Conservation (phyloP, 2,113 vertebrate species). For the Orycteropus afer region DNA sequence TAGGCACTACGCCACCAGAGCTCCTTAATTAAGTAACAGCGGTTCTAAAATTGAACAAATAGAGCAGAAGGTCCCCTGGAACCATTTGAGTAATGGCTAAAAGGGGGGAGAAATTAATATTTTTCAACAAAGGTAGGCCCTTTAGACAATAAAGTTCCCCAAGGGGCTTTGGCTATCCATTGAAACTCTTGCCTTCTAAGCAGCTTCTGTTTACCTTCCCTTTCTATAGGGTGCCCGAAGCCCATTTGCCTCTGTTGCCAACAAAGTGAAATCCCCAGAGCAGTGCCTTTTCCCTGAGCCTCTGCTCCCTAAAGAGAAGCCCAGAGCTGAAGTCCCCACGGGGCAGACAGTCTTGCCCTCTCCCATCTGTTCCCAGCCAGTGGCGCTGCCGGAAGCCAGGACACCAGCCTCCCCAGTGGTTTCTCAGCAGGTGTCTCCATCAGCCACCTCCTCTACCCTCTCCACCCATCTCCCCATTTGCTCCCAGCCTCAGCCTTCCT, state of each 20-base stretch:
- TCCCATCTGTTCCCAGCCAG: conserved; percentile 91
- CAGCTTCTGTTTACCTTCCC: not conserved
- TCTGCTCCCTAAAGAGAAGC: conserved; percentile 78
- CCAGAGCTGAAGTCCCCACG: conserved; percentile 71
- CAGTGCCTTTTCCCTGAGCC: conserved; percentile 88
- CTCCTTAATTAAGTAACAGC: too few relatives aligned
- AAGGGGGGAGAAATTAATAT: not conserved
- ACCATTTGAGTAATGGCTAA: not conserved
- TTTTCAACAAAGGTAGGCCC: not conserved
- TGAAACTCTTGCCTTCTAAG: not conserved
- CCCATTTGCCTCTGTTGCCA: conserved; percentile 50
- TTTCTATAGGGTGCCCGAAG: conserved; percentile 57
- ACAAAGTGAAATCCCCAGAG: conserved; percentile 82
- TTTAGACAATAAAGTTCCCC: not conserved
- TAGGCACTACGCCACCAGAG: too few relatives aligned
- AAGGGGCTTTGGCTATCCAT: not conserved
- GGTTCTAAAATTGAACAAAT: not conserved
- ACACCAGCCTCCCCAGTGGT: conserved; percentile 82
- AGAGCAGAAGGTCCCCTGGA: not conserved
- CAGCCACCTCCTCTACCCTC: conserved; percentile 79
- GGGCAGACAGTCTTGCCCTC: conserved; percentile 71
- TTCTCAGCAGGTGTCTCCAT: conserved; percentile 81
- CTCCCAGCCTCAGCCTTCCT: conserved; percentile 91
- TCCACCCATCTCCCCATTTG: conserved; percentile 91
- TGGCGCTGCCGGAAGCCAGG: conserved; percentile 86